These are phyloP conservation scores for Nomada fabriciana DNA, from an alignment of 2,888 invertebrate genomes.

Conservation along the genomic window DNA sequence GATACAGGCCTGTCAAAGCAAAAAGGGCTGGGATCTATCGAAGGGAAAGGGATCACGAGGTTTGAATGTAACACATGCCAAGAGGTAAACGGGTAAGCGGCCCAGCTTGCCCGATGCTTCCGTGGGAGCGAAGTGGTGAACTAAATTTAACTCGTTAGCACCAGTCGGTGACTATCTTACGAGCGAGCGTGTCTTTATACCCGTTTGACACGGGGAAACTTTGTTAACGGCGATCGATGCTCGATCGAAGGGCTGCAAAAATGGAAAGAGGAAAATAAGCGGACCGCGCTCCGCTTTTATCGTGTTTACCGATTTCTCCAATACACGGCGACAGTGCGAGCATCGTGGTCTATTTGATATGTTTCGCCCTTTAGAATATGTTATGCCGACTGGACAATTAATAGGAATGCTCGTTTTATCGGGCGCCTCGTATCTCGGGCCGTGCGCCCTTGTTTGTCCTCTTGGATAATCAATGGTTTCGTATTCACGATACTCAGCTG, in stretches of 20 bases:
- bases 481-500: neutral
- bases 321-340: too few relatives aligned
- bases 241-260: neutral
- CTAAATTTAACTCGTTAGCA: slow-evolving; percentile 70
- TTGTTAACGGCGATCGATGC: slow-evolving; percentile 30
- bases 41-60: slow-evolving; percentile 4
- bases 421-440: neutral
- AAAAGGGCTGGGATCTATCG: neutral
- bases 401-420: neutral
- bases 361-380: neutral
- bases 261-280: neutral
- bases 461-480: neutral
- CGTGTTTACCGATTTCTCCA: neutral
- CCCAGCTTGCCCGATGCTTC: slow-evolving; percentile 52
- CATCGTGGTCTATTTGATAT: too few relatives aligned
- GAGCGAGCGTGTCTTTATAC: slow-evolving; percentile 38
- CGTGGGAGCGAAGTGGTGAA: slow-evolving; percentile 58
- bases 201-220: slow-evolving; percentile 22
- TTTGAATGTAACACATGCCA: slow-evolving; percentile 16
- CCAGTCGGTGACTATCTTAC: slow-evolving; percentile 56
- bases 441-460: neutral
- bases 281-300: neutral
- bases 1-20: neutral
- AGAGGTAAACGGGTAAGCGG: slow-evolving; percentile 47
- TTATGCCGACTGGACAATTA: neutral